Percentiles rank a stretch among this genome's conserved stretches.
Conservation (phyloP, 2,888 invertebrate genomes). For the Caenorhabditis imperialis region DNA sequence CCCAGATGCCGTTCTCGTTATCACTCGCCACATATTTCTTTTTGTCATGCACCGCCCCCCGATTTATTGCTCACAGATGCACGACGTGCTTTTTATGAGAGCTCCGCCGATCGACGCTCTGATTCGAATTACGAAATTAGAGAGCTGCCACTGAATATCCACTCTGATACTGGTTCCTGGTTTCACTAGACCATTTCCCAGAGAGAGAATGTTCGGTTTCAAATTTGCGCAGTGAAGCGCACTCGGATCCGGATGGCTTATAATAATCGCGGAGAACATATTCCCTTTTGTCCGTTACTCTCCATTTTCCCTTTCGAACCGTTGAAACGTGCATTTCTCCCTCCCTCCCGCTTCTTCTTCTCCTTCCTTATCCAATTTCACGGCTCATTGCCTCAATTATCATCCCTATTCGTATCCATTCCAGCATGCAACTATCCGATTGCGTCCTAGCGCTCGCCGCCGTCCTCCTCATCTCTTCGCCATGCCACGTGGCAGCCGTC, state of each 20-base stretch:
- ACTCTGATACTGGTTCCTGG: no score
- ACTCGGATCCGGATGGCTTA: no score
- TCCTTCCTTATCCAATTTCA: conserved; percentile 44
- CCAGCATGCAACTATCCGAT: conserved; percentile 25
- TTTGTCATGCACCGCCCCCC: not conserved
- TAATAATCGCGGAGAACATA: no score
- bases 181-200: no score
- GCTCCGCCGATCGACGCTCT: not conserved
- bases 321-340: no score
- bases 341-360: conserved; percentile 19
- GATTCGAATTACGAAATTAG: conserved; percentile 37
- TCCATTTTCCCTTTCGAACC: no score
- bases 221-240: no score
- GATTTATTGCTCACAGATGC: no score
- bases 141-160: no score
- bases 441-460: conserved; percentile 25
- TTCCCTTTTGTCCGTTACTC: no score
- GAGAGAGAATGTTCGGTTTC: no score
- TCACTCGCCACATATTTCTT: not conserved
- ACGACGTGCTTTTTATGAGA: conserved; percentile 11
- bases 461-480: conserved; percentile 17
- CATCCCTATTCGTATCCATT: conserved; percentile 20
- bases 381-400: conserved; percentile 50
- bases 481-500: conserved; percentile 43
- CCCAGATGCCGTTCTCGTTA: conserved; percentile 1